phyloP scores from a whole-genome alignment of 2,113 vertebrate species.

The Eonycteris spelaea region DNA sequence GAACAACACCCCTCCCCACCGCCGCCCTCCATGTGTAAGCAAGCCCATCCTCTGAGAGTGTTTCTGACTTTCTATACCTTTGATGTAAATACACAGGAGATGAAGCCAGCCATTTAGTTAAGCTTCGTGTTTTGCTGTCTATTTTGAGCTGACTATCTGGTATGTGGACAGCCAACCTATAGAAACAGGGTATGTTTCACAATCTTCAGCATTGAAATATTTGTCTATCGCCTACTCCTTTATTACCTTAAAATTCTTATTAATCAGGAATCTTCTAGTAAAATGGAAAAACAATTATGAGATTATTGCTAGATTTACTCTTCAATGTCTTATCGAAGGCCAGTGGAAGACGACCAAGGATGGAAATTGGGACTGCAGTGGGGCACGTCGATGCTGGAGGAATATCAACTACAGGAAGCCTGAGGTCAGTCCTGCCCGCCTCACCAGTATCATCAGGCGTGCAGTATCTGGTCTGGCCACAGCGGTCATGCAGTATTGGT shows the following conservation, averaged over 20 bases:
- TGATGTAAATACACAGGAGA: background rate
- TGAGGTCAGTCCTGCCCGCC: background rate
- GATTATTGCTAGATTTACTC: background rate
- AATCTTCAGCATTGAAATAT: background rate
- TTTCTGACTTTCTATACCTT: background rate
- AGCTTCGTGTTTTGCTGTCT: background rate
- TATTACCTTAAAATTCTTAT: background rate
- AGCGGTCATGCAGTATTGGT: background rate
- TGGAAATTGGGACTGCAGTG: background rate
- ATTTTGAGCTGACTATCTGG: background rate
- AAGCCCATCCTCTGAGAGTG: background rate
- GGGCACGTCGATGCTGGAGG: background rate
- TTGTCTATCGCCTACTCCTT: background rate
- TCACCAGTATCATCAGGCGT: background rate
- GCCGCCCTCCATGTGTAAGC: background rate
- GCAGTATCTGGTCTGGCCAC: background rate
- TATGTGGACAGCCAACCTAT: background rate
- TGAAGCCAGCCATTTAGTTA: background rate
- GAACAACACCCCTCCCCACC: background rate
- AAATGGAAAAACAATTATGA: constrained; percentile 1
- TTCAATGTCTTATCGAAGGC: background rate
- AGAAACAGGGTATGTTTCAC: background rate
- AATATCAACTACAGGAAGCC: background rate
- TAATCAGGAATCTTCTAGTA: background rate
- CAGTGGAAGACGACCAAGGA: background rate